Evolutionary conservation across 2,888 invertebrate genomes (phyloP), one percentile per base, ranked within the genome.

Genomic region (Drosophila kuntzei): DNA sequence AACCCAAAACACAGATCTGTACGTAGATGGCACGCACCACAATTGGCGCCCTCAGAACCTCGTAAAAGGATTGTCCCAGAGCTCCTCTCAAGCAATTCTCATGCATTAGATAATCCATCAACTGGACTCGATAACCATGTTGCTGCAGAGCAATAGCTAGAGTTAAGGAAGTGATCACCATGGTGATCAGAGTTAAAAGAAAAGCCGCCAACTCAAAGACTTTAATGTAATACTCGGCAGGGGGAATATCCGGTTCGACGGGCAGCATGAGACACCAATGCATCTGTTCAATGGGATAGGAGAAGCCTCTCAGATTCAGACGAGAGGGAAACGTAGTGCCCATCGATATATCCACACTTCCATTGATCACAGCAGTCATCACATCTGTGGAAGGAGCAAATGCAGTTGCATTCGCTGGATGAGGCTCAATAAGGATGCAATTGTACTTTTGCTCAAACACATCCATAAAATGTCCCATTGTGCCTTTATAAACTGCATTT

Each of bases 211-310:
- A 65, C 14, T 90, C 79, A 46, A 91, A 90, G 0, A 90, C 89
- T 0, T 72, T 71, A 12, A 87, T 64, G 27, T 87, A 91, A 22
- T 89, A 90, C 43, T 85, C 74, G 3, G 79, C 64, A 5, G 64
- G 74, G 0, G 91, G 89, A 3, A 90, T 76, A 55, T 86, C 81
- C 0, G 89, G 50, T 59, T 91, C 91, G 5, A 91, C 58, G 0
- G 91, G 91, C 22, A 90, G 34, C 87, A 90, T 82, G 0, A 90
- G n/a, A 20, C 90, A 90, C 80, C 80, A 86, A 22, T 84, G 73
- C 46, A 80, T 0, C 14, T 62, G 65, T 39, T 91, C 90, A n/a
- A 76, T 90, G 0, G 90, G 89, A 58, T 91, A 91, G 0, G 81
- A 70, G 5, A 57, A 87, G 0, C 83, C 80, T 0, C 36, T 14